These are phyloP conservation scores for Phrynocephalus versicolor DNA, from an alignment of 2,113 vertebrate genomes.

Conservation along the genomic window DNA sequence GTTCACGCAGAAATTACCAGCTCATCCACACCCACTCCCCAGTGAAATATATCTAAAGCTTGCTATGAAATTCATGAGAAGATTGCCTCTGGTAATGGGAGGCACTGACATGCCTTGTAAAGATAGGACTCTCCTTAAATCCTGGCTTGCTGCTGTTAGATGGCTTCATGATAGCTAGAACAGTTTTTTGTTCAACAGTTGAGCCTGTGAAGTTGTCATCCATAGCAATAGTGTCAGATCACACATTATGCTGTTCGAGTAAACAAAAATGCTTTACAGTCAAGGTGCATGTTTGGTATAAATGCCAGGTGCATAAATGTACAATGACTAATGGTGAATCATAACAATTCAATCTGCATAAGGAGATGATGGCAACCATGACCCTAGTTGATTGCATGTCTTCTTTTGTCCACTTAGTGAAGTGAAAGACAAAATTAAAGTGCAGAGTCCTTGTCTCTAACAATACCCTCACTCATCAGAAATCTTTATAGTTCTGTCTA, in stretches of 20 bases:
- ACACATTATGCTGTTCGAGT: not conserved
- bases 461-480: too few species aligned
- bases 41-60: slow-evolving; percentile 6
- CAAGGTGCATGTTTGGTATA: slow-evolving; percentile 12
- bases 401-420: not conserved
- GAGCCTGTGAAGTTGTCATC: not conserved
- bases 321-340: slow-evolving; percentile 32
- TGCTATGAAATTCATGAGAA: slow-evolving; percentile 3
- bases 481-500: too few species aligned
- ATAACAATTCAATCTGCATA: slow-evolving; percentile 25
- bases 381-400: not conserved
- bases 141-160: not conserved
- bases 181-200: not conserved
- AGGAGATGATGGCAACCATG: slow-evolving; percentile 1
- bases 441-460: too few species aligned
- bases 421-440: too few species aligned
- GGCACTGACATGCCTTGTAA: not conserved
- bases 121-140: slow-evolving; percentile 2
- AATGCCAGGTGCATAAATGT: slow-evolving; percentile 5
- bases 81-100: slow-evolving; percentile 1
- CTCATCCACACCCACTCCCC: slow-evolving; percentile 29
- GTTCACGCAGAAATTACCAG: slow-evolving; percentile 36
- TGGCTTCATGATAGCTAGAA: not conserved
- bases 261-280: not conserved
- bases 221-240: not conserved